These are phyloP conservation scores for Tringa solitaria DNA, from an alignment of 2,113 vertebrate species.

Conservation along the genomic window DNA sequence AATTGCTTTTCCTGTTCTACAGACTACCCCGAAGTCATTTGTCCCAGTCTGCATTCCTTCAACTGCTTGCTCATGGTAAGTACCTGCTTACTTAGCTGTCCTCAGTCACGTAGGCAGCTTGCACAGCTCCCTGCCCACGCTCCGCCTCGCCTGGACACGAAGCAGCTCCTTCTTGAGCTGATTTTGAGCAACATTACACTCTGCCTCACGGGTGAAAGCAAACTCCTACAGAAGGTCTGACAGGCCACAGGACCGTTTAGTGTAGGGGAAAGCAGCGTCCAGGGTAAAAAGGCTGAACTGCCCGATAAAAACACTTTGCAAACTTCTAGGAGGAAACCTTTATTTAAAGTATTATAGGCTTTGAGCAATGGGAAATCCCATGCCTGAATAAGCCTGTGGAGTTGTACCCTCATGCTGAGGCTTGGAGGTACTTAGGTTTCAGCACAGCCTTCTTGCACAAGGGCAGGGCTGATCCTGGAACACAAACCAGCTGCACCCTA, in stretches of 20 bases:
- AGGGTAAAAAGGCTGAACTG: not conserved
- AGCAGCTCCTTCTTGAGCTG: not conserved
- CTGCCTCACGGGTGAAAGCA: not conserved
- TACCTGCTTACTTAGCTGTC: slow-evolving; percentile 50
- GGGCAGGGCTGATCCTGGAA: not conserved
- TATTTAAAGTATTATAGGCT: not conserved
- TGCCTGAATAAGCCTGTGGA: not conserved
- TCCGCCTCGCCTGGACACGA: not conserved
- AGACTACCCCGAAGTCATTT: slow-evolving; percentile 14
- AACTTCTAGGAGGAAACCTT: not conserved
- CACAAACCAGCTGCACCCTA: not conserved
- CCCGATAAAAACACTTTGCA: not conserved
- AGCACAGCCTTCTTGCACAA: not conserved
- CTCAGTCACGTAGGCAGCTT: slow-evolving; percentile 26
- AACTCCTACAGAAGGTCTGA: not conserved
- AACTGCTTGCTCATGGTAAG: slow-evolving; percentile 23
- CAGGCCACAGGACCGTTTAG: not conserved
- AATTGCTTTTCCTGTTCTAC: not conserved
- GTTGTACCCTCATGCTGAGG: not conserved
- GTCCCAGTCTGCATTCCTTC: slow-evolving; percentile 28
- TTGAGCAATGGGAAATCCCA: not conserved
- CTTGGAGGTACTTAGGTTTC: not conserved
- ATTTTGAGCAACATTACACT: not conserved
- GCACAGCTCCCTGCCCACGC: not conserved
- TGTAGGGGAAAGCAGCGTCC: not conserved